phyloP scores from a whole-genome alignment of 1,140 invertebrate species.

The Octopus bimaculoides region DNA sequence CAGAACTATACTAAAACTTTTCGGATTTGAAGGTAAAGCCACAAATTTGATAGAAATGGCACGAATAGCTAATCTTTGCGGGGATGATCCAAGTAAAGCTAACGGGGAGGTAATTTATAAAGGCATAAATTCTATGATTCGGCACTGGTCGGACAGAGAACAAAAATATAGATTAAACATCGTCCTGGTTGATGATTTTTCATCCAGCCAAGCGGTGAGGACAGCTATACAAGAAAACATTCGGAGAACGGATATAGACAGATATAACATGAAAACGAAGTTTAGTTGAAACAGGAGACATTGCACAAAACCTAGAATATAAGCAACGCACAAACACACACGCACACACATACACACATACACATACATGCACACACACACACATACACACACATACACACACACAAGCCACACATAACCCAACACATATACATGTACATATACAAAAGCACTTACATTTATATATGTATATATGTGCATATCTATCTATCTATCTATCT shows the following conservation, averaged over 20 bases:
- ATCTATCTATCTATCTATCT: background rate
- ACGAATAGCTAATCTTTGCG: constrained; percentile 11
- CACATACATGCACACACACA: background rate
- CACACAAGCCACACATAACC: background rate
- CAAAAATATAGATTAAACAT: constrained; percentile 1
- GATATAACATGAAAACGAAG: background rate
- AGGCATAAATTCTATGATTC: constrained; percentile 7
- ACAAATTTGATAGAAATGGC: constrained; percentile 4
- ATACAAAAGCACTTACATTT: background rate
- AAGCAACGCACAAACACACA: background rate
- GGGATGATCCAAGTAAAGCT: background rate
- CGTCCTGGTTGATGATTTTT: constrained; percentile 8
- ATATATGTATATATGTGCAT: background rate
- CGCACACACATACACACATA: background rate
- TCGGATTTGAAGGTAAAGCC: constrained; percentile 7
- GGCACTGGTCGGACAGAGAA: constrained; percentile 1
- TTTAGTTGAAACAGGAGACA: background rate
- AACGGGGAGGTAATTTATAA: background rate
- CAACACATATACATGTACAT: background rate
- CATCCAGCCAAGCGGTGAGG: background rate
- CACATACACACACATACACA: background rate
- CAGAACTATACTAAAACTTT: background rate
- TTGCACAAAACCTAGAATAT: background rate
- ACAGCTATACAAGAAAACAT: constrained; percentile 9
- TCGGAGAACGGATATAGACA: background rate